Evolutionary conservation across 2,888 invertebrate genomes (phyloP).

Genomic region (Globia sparganii): DNA sequence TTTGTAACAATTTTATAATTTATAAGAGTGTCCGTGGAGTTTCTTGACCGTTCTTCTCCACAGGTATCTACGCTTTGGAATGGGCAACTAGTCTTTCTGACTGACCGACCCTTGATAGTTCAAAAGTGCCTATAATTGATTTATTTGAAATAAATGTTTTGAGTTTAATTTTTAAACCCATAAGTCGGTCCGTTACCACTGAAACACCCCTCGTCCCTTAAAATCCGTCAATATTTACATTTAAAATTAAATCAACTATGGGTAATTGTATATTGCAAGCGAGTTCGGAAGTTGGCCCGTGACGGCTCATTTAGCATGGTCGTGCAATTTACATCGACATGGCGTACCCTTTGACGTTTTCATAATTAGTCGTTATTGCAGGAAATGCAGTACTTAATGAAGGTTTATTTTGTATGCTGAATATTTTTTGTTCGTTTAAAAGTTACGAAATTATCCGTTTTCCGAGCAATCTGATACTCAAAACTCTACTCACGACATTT

Average conservation of each 20-base stretch:
- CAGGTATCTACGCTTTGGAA: no score
- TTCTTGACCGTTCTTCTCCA: no score
- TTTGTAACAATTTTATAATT: no score
- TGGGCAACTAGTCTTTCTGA: no score
- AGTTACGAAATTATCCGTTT: neutral
- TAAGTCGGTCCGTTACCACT: no score
- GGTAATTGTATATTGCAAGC: constrained; percentile 24
- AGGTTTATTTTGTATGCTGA: neutral
- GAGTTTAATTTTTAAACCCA: no score
- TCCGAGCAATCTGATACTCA: neutral
- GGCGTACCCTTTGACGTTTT: constrained; percentile 25
- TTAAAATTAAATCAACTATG: constrained; percentile 33
- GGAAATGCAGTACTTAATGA: constrained; percentile 5
- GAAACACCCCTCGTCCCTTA: neutral
- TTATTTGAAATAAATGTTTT: no score
- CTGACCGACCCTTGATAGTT: no score
- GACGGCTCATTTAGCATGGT: constrained; percentile 41
- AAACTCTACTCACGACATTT: no score
- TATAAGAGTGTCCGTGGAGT: no score
- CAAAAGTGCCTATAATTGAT: no score
- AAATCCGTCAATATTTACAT: neutral
- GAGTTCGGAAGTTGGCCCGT: neutral
- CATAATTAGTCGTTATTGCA: constrained; percentile 35
- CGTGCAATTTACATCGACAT: constrained; percentile 37
- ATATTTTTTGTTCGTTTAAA: neutral